phyloP scores from a whole-genome alignment of 2,888 invertebrate species.

The Syrista parreyssii region DNA sequence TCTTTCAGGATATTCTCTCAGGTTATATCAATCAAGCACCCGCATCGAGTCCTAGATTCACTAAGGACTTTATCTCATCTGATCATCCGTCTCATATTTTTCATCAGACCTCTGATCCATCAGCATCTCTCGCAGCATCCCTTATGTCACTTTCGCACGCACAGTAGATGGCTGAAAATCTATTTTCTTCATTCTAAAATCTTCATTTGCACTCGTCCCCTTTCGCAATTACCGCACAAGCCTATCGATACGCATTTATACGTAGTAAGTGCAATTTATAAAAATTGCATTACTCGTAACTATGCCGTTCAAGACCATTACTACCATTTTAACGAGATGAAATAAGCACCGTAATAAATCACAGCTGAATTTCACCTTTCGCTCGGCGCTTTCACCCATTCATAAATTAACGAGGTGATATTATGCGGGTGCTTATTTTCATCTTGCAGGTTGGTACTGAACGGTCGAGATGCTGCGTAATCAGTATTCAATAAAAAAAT shows the following conservation, averaged over 20 bases:
- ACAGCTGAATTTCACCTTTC: not conserved
- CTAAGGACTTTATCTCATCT: not conserved
- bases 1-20: not conserved
- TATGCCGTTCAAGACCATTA: not conserved
- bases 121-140: not conserved
- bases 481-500: not conserved
- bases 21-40: not conserved
- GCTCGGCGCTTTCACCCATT: not conserved
- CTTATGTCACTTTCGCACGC: not conserved
- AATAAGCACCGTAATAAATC: not conserved
- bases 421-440: not conserved
- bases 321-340: not conserved
- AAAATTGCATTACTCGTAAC: not conserved
- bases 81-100: too few species aligned
- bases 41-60: not conserved
- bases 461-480: not conserved
- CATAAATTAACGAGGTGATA: not conserved
- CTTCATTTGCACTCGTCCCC: too few species aligned
- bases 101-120: not conserved
- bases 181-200: too few species aligned
- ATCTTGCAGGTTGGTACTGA: slow-evolving; percentile 5
- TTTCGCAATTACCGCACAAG: not conserved
- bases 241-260: not conserved
- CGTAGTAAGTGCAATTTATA: not conserved
- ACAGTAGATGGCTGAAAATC: too few species aligned